Base-by-base conservation (phyloP, 2,113 vertebrate species). In the Solea solea region DNA sequence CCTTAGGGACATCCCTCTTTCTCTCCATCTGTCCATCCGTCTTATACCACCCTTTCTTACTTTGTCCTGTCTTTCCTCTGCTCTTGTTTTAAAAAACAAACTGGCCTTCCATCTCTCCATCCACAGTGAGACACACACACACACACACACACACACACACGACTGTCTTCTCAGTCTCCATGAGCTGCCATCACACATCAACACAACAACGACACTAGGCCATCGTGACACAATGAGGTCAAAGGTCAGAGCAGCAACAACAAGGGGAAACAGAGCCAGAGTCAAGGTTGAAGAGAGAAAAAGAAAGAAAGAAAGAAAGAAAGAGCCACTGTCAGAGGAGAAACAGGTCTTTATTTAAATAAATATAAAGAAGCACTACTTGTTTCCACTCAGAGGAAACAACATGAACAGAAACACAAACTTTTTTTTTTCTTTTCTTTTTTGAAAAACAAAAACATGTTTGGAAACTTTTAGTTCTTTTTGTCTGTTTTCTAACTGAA, bases 341-440 rank as follows among this genome's bases (percentile, higher is more conserved):
- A 57, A 84, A 78, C 69, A 72, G 58, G 61, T 81, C 61, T 89
- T 90, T 90, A 86, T 91, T 90, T 64, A 58, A 90, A 90, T 90
- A 90, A 91, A 91, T 88, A 85, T 63, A 68, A 76, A 77, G 75
- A 57, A 68, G 64, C 76, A 82, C n/a, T 21, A 8, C 21, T 11
- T 1, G 56, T 74, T 57, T 67, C 40, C 14, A 13, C 25, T 73
- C 63, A 69, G 69, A 34, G 42, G 72, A 82, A 61, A 72, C 51
- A 21, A 67, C 59, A 66, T 41, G 48, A 76, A 75, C 45, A 48
- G 45, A 4, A 0, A 59, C 69, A 64, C 64, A 56, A 45, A 12
- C 8, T 44, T 21, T n/a, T 21, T 55, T 16, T 21, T 12, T 54
- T 27, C 48, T 39, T 48, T 63, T 11, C 25, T 21, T 58, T 61